Evolutionary conservation across 1,140 invertebrate species (phyloP), one percentile per base, ranked within the genome.

Genomic region (Pseudomyrmex flavicornis): DNA sequence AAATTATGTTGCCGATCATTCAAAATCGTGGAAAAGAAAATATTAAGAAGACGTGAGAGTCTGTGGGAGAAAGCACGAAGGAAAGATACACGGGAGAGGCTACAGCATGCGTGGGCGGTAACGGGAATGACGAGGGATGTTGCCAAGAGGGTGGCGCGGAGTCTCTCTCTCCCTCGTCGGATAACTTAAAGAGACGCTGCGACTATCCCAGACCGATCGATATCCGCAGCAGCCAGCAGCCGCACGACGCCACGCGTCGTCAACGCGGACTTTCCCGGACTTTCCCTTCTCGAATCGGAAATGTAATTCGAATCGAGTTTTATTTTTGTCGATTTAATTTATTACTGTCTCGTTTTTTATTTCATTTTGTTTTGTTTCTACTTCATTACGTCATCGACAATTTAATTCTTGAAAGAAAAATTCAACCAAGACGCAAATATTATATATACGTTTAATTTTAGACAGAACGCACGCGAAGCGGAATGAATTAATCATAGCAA

Each of bases 141-240:
- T 85, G 61, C 35, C 58, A 65, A 63, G 83, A 82, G 79, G 77
- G 85, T 69, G 84, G 84, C 8, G 79, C 70, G 52, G 58, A 59
- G 26, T 52, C 73, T 44, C 73, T 73, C 80, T 73, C 58, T 63
- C 68, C 22, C 54, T 79, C 90, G 88, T 89, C 90, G 90, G 92
- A 93, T 92, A 89, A 93, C 92, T 93, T 93, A 92, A 93, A 93
- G 93, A 92, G 93, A 93, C 93, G 93, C 93, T 93, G 93, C 92
- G 90, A 93, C 91, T 92, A 90, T 63, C 86, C 83, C 58, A 85
- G 88, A 83, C 86, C 89, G 92, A 93, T 93, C 92, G 93, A 93
- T 93, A 93, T 93, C 90, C 90, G 90, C 91, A 92, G 89, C 91
- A 77, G 62, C 74, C 69, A 22, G 79, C 85, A 62, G 83, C 80